Evolutionary conservation across 2,113 vertebrate species (phyloP).

Genomic region (Heteronetta atricapilla): DNA sequence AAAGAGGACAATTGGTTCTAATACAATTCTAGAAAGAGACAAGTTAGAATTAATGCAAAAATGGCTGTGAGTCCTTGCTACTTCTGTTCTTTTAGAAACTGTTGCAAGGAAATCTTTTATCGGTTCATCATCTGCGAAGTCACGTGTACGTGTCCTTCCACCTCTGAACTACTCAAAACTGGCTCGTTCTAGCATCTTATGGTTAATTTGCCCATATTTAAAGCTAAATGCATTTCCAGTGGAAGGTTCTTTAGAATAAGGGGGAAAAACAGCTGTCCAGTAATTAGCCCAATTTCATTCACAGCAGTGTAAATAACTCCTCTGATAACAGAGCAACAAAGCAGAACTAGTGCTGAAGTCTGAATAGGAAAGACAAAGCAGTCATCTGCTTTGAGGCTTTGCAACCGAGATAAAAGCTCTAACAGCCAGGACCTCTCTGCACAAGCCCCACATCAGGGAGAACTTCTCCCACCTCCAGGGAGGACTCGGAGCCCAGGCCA

Average conservation of each 20-base stretch:
- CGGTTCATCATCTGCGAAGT: neutral
- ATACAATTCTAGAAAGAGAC: neutral
- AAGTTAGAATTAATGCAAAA: neutral
- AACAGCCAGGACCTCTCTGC: neutral
- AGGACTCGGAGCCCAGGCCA: neutral
- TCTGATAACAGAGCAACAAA: neutral
- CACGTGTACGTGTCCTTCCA: neutral
- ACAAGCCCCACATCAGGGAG: neutral
- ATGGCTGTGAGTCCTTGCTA: neutral
- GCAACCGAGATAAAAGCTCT: accelerated
- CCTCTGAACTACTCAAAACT: neutral
- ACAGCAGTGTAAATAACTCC: neutral
- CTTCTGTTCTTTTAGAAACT: neutral
- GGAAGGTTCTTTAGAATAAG: neutral
- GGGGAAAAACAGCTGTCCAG: neutral
- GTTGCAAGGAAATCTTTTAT: neutral
- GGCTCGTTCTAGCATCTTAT: neutral
- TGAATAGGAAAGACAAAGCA: neutral
- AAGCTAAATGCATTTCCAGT: neutral
- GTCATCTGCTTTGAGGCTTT: neutral
- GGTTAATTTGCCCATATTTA: neutral
- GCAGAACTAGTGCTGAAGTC: neutral
- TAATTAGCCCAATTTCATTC: neutral
- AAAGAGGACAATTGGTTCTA: neutral
- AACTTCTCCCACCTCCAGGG: neutral